Evolutionary conservation across 2,888 invertebrate genomes (phyloP).

Genomic region (Idaea aversata): DNA sequence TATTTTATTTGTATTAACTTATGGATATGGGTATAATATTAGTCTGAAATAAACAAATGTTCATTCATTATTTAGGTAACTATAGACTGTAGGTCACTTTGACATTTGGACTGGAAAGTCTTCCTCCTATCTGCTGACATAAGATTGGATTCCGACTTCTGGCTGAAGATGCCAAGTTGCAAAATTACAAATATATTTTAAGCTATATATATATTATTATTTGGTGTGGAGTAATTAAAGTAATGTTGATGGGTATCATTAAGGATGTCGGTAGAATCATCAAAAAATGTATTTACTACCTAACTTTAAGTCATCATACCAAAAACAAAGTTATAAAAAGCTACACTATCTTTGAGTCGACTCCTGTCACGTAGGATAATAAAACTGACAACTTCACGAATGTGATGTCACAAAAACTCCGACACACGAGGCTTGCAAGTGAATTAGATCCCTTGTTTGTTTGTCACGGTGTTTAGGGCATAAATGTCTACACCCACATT

Average conservation of each 20-base stretch:
- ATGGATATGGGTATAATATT: too few relatives aligned
- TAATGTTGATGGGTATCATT: not conserved
- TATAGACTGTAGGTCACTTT: too few relatives aligned
- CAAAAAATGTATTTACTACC: not conserved
- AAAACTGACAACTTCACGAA: constrained; percentile 59
- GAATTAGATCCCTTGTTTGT: constrained; percentile 46
- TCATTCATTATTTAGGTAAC: too few relatives aligned
- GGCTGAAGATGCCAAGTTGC: too few relatives aligned
- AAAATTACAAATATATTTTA: too few relatives aligned
- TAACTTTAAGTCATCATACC: not conserved
- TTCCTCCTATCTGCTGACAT: too few relatives aligned
- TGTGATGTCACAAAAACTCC: constrained; percentile 59
- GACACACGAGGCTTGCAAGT: constrained; percentile 52
- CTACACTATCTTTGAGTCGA: constrained; percentile 38
- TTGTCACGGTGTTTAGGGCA: not conserved
- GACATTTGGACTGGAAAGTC: too few relatives aligned
- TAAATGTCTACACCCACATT: not conserved
- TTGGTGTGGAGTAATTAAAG: not conserved
- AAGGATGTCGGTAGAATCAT: not conserved
- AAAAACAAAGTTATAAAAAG: constrained; percentile 20
- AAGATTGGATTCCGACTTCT: too few relatives aligned
- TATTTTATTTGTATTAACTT: too few relatives aligned
- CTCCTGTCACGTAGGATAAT: constrained; percentile 63
- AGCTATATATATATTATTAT: too few relatives aligned
- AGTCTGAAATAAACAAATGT: too few relatives aligned